These are phyloP conservation scores for human (Homo sapiens) DNA, from an alignment of 2,113 vertebrate genomes.

Conservation along the genomic window DNA sequence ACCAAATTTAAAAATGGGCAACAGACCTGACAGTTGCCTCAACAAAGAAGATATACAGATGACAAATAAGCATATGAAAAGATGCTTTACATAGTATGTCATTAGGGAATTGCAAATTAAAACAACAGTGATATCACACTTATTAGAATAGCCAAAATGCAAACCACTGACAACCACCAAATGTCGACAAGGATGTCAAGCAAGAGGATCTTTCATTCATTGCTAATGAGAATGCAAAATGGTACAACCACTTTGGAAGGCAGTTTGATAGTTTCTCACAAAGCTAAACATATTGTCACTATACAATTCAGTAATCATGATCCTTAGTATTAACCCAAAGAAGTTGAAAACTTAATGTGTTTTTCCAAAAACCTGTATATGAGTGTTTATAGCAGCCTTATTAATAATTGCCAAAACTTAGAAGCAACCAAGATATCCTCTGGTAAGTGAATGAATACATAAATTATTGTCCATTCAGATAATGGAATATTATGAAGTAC, in stretches of 20 bases:
- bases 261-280: neutral
- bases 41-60: neutral
- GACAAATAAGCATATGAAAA: neutral
- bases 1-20: neutral
- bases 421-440: neutral
- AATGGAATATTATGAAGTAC: neutral
- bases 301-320: neutral
- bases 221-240: neutral
- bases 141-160: neutral
- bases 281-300: conserved; percentile 1
- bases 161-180: neutral
- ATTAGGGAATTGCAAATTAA: neutral
- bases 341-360: neutral
- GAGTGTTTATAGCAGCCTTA: neutral
- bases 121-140: neutral
- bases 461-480: neutral
- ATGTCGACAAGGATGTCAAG: neutral
- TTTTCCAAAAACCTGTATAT: neutral
- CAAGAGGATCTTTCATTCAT: neutral
- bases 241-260: neutral
- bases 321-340: neutral
- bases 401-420: neutral
- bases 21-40: neutral
- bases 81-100: neutral
- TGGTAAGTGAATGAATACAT: neutral